Base-by-base conservation (phyloP, 2,113 vertebrate species). In the Marmota flaviventris region DNA sequence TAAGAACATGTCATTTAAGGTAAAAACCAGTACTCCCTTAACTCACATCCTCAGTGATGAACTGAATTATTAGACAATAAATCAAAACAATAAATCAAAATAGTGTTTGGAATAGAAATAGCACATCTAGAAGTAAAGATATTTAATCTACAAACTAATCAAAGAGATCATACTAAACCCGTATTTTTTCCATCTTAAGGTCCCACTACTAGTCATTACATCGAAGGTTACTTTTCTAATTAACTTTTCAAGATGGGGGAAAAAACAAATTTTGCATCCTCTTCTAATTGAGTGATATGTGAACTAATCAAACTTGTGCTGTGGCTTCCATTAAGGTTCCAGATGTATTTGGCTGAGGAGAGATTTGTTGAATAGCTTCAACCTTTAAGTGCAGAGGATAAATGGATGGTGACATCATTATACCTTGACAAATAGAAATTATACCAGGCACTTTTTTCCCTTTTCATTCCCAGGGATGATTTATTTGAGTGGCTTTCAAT, bases 381-480 rank as follows among this genome's bases (percentile, higher is more conserved):
- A 97, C 98, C 97, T 99, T 98, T 98, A 98, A 99, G 98, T 98
- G 97, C 98, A 97, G 95, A 98, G 98, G 97, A 99, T 98, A 98
- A 98, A 99, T 99, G 98, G 94, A 97, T 97, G 95, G 97, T 99
- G 99, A 99, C 98, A 98, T 99, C 98, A 99, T 99, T 98, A 98
- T 97, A 98, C 89, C 97, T 98, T 98, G 98, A 98, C 98, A 98
- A 99, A 98, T 81, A 98, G 97, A 98, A 98, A 98, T 98, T 98
- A 97, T 98, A 98, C 97, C 73, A 96, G 98, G 96, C 97, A 96
- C 89, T 96, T 51, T 97, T 97, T 96, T 81, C 29, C n/a, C 92
- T 94, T 98, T 98, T 98, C 98, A 98, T 98, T 98, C 98, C 97
- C 85, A 97, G 93, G 88, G 87, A 96, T 99, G 98, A 98, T 98